These are phyloP conservation scores for Lithophane leautieri DNA, from an alignment of 2,888 invertebrate genomes.

Conservation along the genomic window DNA sequence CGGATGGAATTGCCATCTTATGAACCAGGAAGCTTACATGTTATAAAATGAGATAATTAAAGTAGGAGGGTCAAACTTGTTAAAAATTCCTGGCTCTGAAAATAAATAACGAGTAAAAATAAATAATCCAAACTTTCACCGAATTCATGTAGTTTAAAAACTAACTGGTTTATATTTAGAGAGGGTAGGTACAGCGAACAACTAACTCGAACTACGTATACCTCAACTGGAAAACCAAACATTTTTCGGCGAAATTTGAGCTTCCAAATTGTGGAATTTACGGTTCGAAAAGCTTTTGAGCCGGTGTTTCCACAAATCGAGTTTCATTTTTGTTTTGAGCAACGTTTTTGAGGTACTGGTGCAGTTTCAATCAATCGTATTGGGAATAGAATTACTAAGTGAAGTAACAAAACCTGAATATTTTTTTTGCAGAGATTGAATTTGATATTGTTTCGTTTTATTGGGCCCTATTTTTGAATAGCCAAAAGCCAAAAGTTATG, in stretches of 20 bases:
- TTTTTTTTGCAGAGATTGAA: background rate
- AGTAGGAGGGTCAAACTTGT: background rate
- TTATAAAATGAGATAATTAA: conserved; percentile 1
- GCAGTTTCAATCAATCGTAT: conserved; percentile 21
- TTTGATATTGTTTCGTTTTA: background rate
- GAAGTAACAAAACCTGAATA: conserved; percentile 3
- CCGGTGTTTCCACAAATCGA: conserved; percentile 14
- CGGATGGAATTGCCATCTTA: background rate
- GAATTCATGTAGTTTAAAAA: conserved; percentile 28
- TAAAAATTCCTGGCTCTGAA: background rate
- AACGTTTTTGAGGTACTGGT: conserved; percentile 29
- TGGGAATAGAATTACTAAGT: conserved; percentile 17
- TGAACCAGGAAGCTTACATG: background rate
- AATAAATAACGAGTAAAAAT: conserved; percentile 25
- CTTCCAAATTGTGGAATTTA: conserved; percentile 33
- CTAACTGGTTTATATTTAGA: conserved; percentile 19
- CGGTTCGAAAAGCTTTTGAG: conserved; percentile 29
- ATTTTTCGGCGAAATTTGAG: conserved; percentile 25
- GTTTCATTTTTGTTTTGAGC: conserved; percentile 31
- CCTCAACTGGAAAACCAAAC: conserved; percentile 45
- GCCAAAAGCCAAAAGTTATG: background rate
- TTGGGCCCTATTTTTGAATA: no score
- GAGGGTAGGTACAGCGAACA: conserved; percentile 16
- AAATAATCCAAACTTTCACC: conserved; percentile 14
- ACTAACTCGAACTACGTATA: conserved; percentile 41